Percentiles rank a stretch among this genome's conserved stretches.
Evolutionary conservation across 2,797 vertebrate species (phyloP).

Genomic region (Sus cebifrons): DNA sequence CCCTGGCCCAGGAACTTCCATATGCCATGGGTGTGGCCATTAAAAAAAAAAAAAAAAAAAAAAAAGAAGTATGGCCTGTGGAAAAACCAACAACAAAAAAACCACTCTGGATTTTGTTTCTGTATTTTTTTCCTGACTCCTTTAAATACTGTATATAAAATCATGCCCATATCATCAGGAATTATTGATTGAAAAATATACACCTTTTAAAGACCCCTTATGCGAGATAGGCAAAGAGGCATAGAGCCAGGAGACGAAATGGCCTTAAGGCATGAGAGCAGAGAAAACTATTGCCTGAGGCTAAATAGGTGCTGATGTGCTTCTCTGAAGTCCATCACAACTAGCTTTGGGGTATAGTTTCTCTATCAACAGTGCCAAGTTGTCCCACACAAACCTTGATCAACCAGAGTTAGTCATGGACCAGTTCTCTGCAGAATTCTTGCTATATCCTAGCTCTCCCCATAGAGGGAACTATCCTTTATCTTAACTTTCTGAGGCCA

Average conservation of each 20-base stretch:
- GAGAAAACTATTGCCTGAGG: not conserved
- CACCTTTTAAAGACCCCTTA: not conserved
- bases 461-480: not conserved
- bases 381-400: not conserved
- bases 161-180: not conserved
- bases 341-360: not conserved
- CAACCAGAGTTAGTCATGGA: not conserved
- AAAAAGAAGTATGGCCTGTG: not conserved
- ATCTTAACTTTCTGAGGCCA: not conserved
- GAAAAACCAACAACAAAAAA: not conserved
- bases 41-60: too few relatives aligned
- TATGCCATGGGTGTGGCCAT: too few relatives aligned
- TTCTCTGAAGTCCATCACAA: not conserved
- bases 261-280: not conserved
- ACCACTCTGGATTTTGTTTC: not conserved
- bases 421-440: not conserved
- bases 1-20: too few relatives aligned
- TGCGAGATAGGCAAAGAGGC: not conserved
- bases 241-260: not conserved
- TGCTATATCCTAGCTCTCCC: not conserved
- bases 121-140: not conserved
- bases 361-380: not conserved
- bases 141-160: slow-evolving; percentile 6
- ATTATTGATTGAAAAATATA: not conserved
- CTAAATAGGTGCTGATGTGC: not conserved